Percentiles rank a stretch among this genome's conserved stretches.
Conservation (phyloP, 1,140 invertebrate species). For the Phocides pigmalion region DNA sequence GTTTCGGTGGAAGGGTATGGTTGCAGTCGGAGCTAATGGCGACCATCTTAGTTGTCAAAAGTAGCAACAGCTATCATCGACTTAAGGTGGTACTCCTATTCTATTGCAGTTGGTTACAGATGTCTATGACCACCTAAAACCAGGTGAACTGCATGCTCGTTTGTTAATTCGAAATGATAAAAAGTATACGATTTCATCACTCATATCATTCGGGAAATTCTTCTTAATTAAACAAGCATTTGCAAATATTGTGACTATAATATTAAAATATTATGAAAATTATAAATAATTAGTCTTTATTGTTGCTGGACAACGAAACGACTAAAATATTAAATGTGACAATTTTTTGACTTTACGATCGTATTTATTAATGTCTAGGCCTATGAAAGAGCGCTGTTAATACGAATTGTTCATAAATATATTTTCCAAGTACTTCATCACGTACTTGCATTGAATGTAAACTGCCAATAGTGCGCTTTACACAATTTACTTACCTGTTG, state of each 20-base stretch:
- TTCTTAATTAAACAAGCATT: too few relatives aligned
- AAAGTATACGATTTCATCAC: too few relatives aligned
- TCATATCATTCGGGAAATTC: too few relatives aligned
- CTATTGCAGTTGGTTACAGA: too few relatives aligned
- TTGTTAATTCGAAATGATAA: too few relatives aligned
- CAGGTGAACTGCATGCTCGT: too few relatives aligned
- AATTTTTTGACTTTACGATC: constrained; percentile 22
- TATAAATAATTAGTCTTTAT: constrained; percentile 14
- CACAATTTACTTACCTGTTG: constrained; percentile 47
- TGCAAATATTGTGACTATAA: constrained; percentile 5
- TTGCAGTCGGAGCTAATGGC: too few relatives aligned
- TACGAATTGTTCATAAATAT: constrained; percentile 18
- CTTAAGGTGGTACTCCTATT: too few relatives aligned
- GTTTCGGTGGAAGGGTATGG: too few relatives aligned
- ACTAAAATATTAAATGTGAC: constrained; percentile 27
- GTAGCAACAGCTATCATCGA: too few relatives aligned
- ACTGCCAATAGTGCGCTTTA: constrained; percentile 23
- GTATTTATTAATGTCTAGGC: constrained; percentile 29
- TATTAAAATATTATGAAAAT: constrained; percentile 9
- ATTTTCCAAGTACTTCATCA: constrained; percentile 27
- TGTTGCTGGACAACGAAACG: constrained; percentile 28
- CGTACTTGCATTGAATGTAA: constrained; percentile 22
- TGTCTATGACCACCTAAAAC: too few relatives aligned
- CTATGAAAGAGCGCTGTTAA: constrained; percentile 25
- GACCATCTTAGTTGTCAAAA: too few relatives aligned